phyloP scores from a whole-genome alignment of 2,888 invertebrate species.

The Erebia aethiops region DNA sequence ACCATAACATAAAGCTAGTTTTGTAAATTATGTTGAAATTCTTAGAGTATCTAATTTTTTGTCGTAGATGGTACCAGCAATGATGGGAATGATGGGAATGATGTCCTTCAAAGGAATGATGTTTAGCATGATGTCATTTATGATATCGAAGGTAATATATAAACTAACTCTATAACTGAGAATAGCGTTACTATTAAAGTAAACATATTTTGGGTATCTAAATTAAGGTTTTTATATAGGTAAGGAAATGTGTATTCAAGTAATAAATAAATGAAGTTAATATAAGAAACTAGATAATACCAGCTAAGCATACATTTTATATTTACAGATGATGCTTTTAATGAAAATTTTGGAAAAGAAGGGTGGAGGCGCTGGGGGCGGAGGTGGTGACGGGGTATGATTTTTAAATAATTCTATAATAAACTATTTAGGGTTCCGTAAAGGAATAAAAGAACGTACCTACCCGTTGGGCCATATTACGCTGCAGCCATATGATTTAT shows the following conservation, averaged over 20 bases:
- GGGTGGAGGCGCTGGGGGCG: slow-evolving; percentile 59
- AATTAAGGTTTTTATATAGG: too few species aligned
- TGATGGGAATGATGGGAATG: slow-evolving; percentile 84
- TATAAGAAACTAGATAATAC: too few species aligned
- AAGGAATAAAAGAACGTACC: neutral
- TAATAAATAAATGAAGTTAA: too few species aligned
- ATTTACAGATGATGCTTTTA: slow-evolving; percentile 67
- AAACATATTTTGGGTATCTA: too few species aligned
- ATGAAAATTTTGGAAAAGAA: slow-evolving; percentile 75
- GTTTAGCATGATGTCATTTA: slow-evolving; percentile 84
- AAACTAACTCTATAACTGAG: neutral
- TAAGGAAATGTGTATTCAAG: neutral
- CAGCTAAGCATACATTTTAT: neutral
- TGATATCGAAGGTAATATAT: slow-evolving; percentile 80
- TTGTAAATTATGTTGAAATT: too few species aligned
- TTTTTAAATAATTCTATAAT: neutral
- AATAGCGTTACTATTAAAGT: too few species aligned
- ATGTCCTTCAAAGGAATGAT: slow-evolving; percentile 84
- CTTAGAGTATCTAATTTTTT: neutral
- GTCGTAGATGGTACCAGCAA: slow-evolving; percentile 74
- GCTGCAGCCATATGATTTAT: too few species aligned
- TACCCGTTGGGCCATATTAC: too few species aligned
- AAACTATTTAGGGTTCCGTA: neutral
- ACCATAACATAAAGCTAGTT: too few species aligned
- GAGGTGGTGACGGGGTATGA: slow-evolving; percentile 61